phyloP scores from a whole-genome alignment of 1,140 invertebrate genomes.

The Melanaphis sacchari region DNA sequence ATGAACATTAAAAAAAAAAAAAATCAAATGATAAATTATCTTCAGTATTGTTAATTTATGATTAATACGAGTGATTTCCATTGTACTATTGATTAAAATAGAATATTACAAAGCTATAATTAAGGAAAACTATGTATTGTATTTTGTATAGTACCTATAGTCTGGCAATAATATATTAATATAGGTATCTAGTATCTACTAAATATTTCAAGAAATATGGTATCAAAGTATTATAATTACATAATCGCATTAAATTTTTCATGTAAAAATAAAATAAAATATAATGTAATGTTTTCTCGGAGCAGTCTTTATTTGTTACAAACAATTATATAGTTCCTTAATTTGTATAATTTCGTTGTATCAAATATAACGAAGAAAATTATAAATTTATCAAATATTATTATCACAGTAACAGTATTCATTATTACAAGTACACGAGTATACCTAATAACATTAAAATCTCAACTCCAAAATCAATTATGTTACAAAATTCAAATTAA shows the following conservation, averaged over 20 bases:
- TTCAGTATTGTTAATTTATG: not conserved
- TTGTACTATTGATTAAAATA: not conserved
- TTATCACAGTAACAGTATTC: too few relatives aligned
- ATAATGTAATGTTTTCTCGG: not conserved
- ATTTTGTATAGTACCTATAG: not conserved
- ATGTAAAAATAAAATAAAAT: not conserved
- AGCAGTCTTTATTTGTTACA: not conserved
- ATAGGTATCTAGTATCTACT: too few relatives aligned
- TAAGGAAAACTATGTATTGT: not conserved
- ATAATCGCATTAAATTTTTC: not conserved
- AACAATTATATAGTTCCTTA: not conserved
- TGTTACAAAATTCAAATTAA: not conserved
- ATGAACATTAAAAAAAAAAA: not conserved
- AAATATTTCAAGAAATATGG: not conserved
- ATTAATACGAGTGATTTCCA: not conserved
- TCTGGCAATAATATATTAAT: too few relatives aligned
- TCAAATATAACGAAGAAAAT: not conserved
- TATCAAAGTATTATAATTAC: not conserved
- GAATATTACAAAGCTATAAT: not conserved
- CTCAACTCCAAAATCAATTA: slow-evolving; percentile 35
- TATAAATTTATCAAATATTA: not conserved
- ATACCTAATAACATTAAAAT: not conserved
- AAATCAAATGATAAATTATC: not conserved
- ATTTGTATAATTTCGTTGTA: not conserved
- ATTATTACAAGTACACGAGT: not conserved